Evolutionary conservation across 2,888 invertebrate genomes (phyloP).

Genomic region (Auanema sp.): DNA sequence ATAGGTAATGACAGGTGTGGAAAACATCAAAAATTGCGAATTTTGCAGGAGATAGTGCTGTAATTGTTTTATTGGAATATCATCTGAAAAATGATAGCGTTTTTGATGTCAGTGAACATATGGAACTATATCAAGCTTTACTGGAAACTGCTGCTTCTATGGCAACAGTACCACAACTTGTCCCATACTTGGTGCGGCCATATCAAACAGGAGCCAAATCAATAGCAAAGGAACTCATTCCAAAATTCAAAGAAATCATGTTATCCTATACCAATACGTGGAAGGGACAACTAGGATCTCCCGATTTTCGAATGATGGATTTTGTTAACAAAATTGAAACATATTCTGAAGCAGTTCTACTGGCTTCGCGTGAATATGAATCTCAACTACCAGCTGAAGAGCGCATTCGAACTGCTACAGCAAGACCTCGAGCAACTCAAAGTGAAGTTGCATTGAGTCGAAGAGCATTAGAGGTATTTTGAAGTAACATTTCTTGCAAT

Average conservation of each 20-base stretch:
- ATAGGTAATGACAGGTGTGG: conserved; percentile 16
- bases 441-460: conserved; percentile 24
- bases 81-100: conserved; percentile 61
- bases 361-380: conserved; percentile 33
- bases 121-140: conserved; percentile 63
- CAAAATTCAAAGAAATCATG: conserved; percentile 57
- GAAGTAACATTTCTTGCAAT: neutral
- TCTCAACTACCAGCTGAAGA: conserved; percentile 51
- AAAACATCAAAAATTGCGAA: neutral
- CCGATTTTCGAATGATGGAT: conserved; percentile 61
- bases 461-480: conserved; percentile 7
- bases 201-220: conserved; percentile 51
- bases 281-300: conserved; percentile 54
- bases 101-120: conserved; percentile 62
- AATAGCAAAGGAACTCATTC: conserved; percentile 59
- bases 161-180: conserved; percentile 45
- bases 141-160: conserved; percentile 57
- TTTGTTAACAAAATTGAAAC: conserved; percentile 53
- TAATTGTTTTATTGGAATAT: conserved; percentile 56
- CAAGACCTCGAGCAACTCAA: conserved; percentile 22
- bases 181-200: conserved; percentile 54
- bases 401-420: conserved; percentile 48
- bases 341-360: conserved; percentile 40
- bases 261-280: conserved; percentile 47
- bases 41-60: conserved; percentile 30